A percentile compares a stretch with the other conserved stretches of the same genome.
phyloP scores from a whole-genome alignment of 1,140 invertebrate species.

The Drosophila pseudoobscura region DNA sequence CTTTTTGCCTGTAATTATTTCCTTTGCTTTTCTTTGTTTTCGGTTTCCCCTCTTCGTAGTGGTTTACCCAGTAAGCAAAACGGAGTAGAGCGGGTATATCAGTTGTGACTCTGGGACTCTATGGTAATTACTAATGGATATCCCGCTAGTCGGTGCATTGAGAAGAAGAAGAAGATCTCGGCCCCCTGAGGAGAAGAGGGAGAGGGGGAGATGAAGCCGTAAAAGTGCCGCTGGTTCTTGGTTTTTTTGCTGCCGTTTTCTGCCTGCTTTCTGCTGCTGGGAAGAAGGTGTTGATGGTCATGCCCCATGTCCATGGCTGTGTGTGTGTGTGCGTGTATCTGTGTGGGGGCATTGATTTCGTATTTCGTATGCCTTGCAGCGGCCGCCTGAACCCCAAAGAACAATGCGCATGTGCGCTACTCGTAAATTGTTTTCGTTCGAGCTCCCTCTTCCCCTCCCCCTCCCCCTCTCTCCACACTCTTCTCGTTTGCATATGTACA shows the following conservation, averaged over 20 bases:
- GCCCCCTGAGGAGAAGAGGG: slow-evolving; percentile 9
- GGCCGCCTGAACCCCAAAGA: slow-evolving; percentile 26
- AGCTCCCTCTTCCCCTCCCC: slow-evolving; percentile 8
- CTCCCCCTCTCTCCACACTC: neutral
- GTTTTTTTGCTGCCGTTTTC: slow-evolving; percentile 56
- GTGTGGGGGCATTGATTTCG: slow-evolving; percentile 51
- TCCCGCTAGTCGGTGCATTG: neutral
- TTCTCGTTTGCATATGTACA: slow-evolving; percentile 56
- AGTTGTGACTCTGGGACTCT: neutral
- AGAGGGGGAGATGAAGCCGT: slow-evolving; percentile 62
- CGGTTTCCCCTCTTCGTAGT: neutral
- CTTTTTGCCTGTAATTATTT: slow-evolving; percentile 53
- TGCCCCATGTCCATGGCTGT: slow-evolving; percentile 4
- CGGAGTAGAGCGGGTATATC: slow-evolving; percentile 16
- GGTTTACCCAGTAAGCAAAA: slow-evolving; percentile 17
- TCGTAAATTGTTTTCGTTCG: slow-evolving; percentile 57
- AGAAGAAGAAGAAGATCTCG: slow-evolving; percentile 1
- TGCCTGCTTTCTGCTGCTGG: slow-evolving; percentile 41
- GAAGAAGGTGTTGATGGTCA: slow-evolving; percentile 76
- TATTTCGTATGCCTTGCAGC: slow-evolving; percentile 35
- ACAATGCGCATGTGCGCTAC: slow-evolving; percentile 73
- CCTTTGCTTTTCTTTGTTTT: slow-evolving; percentile 32
- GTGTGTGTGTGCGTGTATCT: slow-evolving; percentile 4
- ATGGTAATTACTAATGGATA: slow-evolving; percentile 34
- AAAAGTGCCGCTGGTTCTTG: slow-evolving; percentile 73